Evolutionary conservation across 2,113 vertebrate species (phyloP), one percentile per base, ranked within the genome.

Genomic region (Thamnophis sirtalis): DNA sequence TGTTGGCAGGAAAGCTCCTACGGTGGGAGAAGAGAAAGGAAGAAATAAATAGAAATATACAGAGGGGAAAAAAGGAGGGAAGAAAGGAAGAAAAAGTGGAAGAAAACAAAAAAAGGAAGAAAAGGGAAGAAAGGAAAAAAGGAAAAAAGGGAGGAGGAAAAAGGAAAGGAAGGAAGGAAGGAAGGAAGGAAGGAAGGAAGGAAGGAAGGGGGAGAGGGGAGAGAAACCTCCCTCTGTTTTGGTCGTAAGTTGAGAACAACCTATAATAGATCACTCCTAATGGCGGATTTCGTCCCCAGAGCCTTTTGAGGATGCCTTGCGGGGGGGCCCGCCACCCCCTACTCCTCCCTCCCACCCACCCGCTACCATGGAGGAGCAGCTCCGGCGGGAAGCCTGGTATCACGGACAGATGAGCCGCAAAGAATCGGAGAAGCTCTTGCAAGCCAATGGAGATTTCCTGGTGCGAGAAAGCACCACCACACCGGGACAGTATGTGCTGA

Each of bases 381-480:
- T 99, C 95, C 97, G 98, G 54, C 96, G 96, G 54, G 99, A 99
- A 97, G 94, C 97, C 86, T 99, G 99, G 99, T 99, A 99, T 95
- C 99, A 99, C 0, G 99, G 99, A 2, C 98, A 98, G 91, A 97
- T 99, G 96, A 99, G 94, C 96, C 98, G 99, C 43, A 97, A 98
- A 24, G 98, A 99, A 73, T 98, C 99, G 0, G 99, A 99, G 96
- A 98, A 98, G 54, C 97, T 99, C 93, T 96, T 99, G 94, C 98
- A 97, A 92, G 97, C 98, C 58, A 99, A 99, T 0, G 99, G 99
- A 8, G 99, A 99, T 96, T 99, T 99, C 96, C 95, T 99, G 94
- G 99, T 99, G 92, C 97, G 99, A 9, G 99, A 99, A 96, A 99
- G 99, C 91, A 98, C 98, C 24, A 99, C 99, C 92, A 99, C 98